Conservation (phyloP, 2,888 invertebrate genomes). For the Leucozona laternaria region DNA sequence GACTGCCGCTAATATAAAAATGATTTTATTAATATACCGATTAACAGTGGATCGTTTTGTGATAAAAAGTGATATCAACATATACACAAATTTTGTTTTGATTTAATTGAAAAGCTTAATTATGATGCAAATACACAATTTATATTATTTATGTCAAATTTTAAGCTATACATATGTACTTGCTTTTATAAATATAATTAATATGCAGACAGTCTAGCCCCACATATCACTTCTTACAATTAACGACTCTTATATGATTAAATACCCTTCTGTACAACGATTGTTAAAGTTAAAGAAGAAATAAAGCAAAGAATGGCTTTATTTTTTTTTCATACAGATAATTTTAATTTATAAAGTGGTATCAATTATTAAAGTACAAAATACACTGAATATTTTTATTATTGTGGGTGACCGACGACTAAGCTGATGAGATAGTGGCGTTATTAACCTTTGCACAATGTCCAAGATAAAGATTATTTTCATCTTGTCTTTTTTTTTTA, state of each 20-base stretch:
- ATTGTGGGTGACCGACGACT: slow-evolving; percentile 30
- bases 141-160: too few relatives aligned
- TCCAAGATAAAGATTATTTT: slow-evolving; percentile 2
- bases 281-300: background rate
- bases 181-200: too few relatives aligned
- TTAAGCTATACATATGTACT: too few relatives aligned
- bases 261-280: background rate
- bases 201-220: too few relatives aligned
- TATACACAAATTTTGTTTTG: background rate
- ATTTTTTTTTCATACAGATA: background rate
- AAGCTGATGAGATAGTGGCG: slow-evolving; percentile 13
- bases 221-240: background rate
- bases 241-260: background rate
- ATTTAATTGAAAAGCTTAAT: background rate
- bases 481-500: background rate
- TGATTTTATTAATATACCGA: slow-evolving; percentile 1
- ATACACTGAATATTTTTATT: slow-evolving; percentile 5
- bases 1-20: background rate
- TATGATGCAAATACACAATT: background rate
- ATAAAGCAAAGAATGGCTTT: slow-evolving; percentile 10
- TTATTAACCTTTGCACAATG: slow-evolving; percentile 30
- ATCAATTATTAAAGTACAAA: slow-evolving; percentile 9
- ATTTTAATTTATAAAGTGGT: background rate
- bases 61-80: background rate
- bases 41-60: slow-evolving; percentile 7